Conservation (phyloP, 2,888 invertebrate species). For the Diplolepis rosae region DNA sequence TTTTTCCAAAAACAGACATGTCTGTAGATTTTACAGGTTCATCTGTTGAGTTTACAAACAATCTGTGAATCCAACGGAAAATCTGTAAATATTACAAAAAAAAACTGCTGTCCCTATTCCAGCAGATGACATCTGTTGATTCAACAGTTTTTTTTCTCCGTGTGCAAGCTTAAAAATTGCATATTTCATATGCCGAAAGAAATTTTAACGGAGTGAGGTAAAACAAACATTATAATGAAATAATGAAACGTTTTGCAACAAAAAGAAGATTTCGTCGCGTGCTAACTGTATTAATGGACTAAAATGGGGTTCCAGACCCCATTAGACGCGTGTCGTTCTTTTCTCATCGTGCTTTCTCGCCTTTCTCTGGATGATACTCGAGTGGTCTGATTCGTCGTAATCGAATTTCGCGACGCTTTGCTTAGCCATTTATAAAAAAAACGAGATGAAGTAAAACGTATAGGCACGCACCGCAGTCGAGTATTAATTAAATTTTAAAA, state of each 20-base stretch:
- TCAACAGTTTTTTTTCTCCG: too few relatives aligned
- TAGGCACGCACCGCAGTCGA: conserved; percentile 29
- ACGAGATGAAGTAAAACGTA: conserved; percentile 26
- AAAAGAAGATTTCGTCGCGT: conserved; percentile 8
- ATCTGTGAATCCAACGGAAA: too few relatives aligned
- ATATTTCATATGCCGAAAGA: not conserved
- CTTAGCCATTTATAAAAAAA: conserved; percentile 40
- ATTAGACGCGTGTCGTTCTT: conserved; percentile 27
- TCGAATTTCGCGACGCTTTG: conserved; percentile 57
- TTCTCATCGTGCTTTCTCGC: conserved; percentile 28
- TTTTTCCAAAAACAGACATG: too few relatives aligned
- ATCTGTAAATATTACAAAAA: too few relatives aligned
- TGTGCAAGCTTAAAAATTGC: too few relatives aligned
- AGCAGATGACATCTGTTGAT: too few relatives aligned
- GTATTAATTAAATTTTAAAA: conserved; percentile 57
- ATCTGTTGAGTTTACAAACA: too few relatives aligned
- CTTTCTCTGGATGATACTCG: not conserved
- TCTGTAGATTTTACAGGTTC: too few relatives aligned
- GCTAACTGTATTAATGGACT: conserved; percentile 1
- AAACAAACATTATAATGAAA: not conserved
- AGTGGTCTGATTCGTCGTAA: conserved; percentile 52
- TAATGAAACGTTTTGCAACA: conserved; percentile 2
- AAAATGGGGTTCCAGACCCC: not conserved
- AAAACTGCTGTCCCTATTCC: too few relatives aligned
- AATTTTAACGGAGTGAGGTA: not conserved